A percentile compares a stretch with the other conserved stretches of the same genome.
Evolutionary conservation across 2,888 invertebrate species (phyloP).

Genomic region (Sympetrum striolatum): DNA sequence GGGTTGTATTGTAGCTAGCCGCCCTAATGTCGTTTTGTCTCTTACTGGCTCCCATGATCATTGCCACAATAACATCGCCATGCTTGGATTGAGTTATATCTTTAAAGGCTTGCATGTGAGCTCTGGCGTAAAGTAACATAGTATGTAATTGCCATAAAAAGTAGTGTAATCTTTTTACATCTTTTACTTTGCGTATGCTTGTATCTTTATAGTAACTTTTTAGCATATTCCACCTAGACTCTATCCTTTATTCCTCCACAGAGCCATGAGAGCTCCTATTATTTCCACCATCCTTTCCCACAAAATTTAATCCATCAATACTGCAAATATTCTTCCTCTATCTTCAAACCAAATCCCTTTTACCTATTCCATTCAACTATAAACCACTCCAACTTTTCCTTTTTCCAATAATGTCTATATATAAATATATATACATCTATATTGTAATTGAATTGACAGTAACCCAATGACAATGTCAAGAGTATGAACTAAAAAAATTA

Average conservation of each 20-base stretch:
- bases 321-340: background rate
- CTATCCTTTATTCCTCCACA: conserved; percentile 9
- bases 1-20: conserved; percentile 41
- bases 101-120: conserved; percentile 30
- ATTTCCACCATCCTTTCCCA: background rate
- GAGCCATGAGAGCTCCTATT: background rate
- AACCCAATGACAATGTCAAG: conserved; percentile 29
- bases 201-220: conserved; percentile 34
- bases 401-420: conserved; percentile 22
- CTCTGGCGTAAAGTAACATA: conserved; percentile 36
- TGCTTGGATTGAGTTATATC: conserved; percentile 32
- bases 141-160: conserved; percentile 36
- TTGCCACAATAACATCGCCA: conserved; percentile 28
- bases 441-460: conserved; percentile 23
- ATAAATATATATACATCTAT: conserved; percentile 22
- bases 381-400: background rate
- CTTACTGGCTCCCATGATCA: conserved; percentile 28
- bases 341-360: background rate
- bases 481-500: background rate
- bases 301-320: background rate
- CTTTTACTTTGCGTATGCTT: conserved; percentile 40
- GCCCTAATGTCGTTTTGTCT: conserved; percentile 38
- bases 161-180: conserved; percentile 40
- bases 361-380: background rate
- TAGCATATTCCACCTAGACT: conserved; percentile 30